Base-by-base conservation (phyloP, 2,113 vertebrate genomes). In the Ammodytes marinus region DNA sequence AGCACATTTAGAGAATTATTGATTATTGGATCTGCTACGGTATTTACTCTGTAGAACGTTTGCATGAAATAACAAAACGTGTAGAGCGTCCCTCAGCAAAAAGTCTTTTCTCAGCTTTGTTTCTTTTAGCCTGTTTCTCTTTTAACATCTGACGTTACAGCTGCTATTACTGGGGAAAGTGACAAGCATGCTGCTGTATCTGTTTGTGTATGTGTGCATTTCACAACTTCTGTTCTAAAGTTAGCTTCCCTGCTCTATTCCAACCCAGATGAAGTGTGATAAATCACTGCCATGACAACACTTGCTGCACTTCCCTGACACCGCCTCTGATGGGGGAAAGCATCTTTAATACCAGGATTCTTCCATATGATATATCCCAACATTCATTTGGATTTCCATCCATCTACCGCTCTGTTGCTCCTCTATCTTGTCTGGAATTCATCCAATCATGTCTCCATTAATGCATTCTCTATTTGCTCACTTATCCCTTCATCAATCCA, bases 191-290 rank as follows among this genome's bases (percentile, higher is more conserved):
- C 46, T n/a, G 15, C 13, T 75, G 50, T 39, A 1, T 7, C 12
- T 49, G 7, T 14, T 15, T 67, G 49, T 49, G 3, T 42, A 42
- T 72, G 40, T 47, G 65, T 59, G 27, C 39, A 53, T 60, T 47
- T 84, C 50, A 80, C 70, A 39, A 59, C 45, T 35, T 64, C 35
- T 58, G 59, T 0, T 15, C 66, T 68, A 67, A 71, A 68, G 70
- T 76, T 82, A 68, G 66, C 40, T 47, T 19, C 12, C 2, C 9
- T 60, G 63, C 27, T 53, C 53, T 17, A 78, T 57, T 63, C 45
- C 39, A 69, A 11, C 72, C 39, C 40, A 14, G 35, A 68, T 27
- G n/a, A 74, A 5, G 58, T 59, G 63, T 70, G 68, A 66, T 65
- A 46, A 45, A 37, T 59, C 55, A 40, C 39, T 54, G 14, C 50